Conservation (phyloP, 37 sponge, comb jelly and placozoan species). For the Chondrilla cf. caribensis region DNA sequence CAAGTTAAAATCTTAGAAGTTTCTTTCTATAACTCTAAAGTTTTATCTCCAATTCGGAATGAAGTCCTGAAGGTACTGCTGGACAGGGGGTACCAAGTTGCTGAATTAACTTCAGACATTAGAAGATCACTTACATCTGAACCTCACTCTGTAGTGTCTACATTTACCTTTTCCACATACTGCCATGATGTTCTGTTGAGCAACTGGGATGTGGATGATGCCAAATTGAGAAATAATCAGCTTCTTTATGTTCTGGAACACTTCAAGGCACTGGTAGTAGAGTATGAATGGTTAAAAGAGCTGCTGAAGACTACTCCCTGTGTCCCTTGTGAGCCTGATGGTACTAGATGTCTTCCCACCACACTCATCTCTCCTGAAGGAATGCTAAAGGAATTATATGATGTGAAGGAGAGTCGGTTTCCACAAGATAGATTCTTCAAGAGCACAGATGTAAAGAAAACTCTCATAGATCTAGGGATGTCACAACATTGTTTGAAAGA, state of each 20-base stretch:
- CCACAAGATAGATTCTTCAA: slow-evolving; percentile 23
- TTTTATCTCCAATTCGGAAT: background rate
- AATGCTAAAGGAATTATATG: slow-evolving; percentile 24
- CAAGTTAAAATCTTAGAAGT: background rate
- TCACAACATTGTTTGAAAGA: slow-evolving; percentile 5
- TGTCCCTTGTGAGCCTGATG: slow-evolving; percentile 17
- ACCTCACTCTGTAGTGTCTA: background rate
- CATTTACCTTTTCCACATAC: slow-evolving; percentile 23
- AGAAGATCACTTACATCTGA: background rate
- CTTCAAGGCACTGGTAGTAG: background rate
- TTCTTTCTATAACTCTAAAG: background rate
- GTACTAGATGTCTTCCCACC: background rate
- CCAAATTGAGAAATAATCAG: slow-evolving; percentile 24
- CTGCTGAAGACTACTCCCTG: slow-evolving; percentile 23
- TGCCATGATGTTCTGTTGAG: slow-evolving; percentile 36
- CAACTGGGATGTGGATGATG: background rate
- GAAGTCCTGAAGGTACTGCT: slow-evolving; percentile 25
- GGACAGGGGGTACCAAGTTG: slow-evolving; percentile 2
- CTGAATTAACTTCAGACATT: slow-evolving; percentile 29
- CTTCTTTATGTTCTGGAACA: slow-evolving; percentile 29
- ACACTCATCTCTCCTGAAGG: slow-evolving; percentile 23
- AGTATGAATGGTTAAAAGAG: slow-evolving; percentile 26
- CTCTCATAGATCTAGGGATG: slow-evolving; percentile 41
- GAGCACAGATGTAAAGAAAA: background rate
- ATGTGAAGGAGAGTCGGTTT: slow-evolving; percentile 37